Base-by-base conservation (phyloP, 2,888 invertebrate species). In the Chorisops tibialis region DNA sequence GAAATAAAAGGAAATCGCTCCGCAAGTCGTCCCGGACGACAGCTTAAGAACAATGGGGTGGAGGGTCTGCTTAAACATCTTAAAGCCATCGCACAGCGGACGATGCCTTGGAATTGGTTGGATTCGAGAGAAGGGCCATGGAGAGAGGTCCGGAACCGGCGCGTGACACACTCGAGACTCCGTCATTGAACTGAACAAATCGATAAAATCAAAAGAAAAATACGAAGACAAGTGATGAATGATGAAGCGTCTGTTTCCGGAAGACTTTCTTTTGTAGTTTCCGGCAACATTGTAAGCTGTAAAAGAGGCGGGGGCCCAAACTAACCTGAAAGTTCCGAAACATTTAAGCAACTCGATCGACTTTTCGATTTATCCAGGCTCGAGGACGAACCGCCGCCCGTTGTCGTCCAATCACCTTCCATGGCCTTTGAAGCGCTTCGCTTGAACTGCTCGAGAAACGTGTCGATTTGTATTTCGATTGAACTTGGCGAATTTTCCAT, bases 361-460 rank as follows among this genome's bases (percentile, higher is more conserved):
- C 74, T 75, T 66, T 71, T 72, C 9, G 74, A 67, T 56, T 65
- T 61, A 21, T 62, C 51, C 51, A 67, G 59, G 18, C 16, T 63
- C 16, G 56, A 38, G 30, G 24, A 43, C 18, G 56, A 56, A 35
- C 56, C 45, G 12, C 16, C 18, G 21, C 61, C 14, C 68, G 68
- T 6, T 35, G 80, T 78, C 6, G 62, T 61, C 82, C 82, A 82
- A 68, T 82, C 82, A 74, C 80, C 80, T 69, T 87, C 87, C 84
- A 89, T 88, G 63, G 87, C 88, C 73, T 86, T 87, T 61, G 88
- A 88, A 69, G 88, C 88, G 80, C 88, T 88, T 68, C 86, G 84
- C 75, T 88, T 88, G 75, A 89, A 89, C 75, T 89, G 89, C 81
- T 89, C 89, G 77, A 89, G 79, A 81, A 90, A 89, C 80, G 86